These are phyloP conservation scores for Haliclona indistincta DNA, from an alignment of 37 sponge, comb jelly and placozoan species.

Conservation along the genomic window DNA sequence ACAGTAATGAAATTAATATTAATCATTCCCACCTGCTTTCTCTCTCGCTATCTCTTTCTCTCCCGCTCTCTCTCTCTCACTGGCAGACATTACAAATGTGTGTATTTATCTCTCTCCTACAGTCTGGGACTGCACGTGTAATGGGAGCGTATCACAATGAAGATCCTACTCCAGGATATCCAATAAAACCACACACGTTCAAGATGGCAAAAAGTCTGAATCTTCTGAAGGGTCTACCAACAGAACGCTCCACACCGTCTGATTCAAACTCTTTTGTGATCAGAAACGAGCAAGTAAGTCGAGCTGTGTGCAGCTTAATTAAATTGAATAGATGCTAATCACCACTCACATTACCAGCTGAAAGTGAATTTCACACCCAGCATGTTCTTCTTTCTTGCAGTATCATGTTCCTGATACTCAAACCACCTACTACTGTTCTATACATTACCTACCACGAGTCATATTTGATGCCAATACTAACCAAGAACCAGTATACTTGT, in stretches of 20 bases:
- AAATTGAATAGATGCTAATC: too few species aligned
- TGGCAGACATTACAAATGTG: too few species aligned
- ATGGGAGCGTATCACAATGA: too few species aligned
- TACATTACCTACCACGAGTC: slow-evolving; percentile 5
- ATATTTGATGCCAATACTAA: slow-evolving; percentile 31
- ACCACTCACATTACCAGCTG: too few species aligned
- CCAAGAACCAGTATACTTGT: too few species aligned
- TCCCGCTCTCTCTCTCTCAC: too few species aligned
- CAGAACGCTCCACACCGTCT: slow-evolving; percentile 6
- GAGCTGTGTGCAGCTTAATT: too few species aligned
- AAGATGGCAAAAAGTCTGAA: slow-evolving; percentile 19
- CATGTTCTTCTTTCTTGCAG: too few species aligned
- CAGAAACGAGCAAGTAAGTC: slow-evolving; percentile 23
- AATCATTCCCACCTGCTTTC: not conserved
- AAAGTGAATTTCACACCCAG: too few species aligned
- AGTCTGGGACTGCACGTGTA: slow-evolving; percentile 30
- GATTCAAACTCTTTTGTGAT: slow-evolving; percentile 5
- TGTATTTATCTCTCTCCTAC: too few species aligned
- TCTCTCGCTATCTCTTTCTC: not conserved
- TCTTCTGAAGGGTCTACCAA: slow-evolving; percentile 20
- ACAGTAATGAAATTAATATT: too few species aligned
- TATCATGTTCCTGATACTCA: slow-evolving; percentile 26
- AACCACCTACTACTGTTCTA: slow-evolving; percentile 67
- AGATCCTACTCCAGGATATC: not conserved
- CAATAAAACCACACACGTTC: not conserved